Percentiles rank a stretch among this genome's conserved stretches.
These are phyloP conservation scores for Gallinago jamesoni DNA, from an alignment of 2,113 vertebrate genomes.

Conservation along the genomic window DNA sequence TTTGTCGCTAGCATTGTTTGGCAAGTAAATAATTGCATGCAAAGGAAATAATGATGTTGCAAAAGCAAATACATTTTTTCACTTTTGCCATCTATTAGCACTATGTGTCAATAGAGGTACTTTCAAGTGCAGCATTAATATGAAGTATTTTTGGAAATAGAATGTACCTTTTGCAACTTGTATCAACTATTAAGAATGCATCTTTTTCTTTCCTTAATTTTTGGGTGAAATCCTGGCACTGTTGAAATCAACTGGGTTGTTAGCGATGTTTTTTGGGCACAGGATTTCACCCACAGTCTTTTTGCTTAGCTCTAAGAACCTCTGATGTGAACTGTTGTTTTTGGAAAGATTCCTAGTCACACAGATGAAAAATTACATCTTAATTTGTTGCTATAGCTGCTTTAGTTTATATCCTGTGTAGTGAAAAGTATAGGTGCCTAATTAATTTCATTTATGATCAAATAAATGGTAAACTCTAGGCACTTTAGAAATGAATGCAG, in stretches of 20 bases:
- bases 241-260: background rate
- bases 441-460: slow-evolving; percentile 45
- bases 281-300: background rate
- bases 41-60: slow-evolving; percentile 55
- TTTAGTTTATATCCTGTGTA: background rate
- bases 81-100: slow-evolving; percentile 6
- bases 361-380: slow-evolving; percentile 34
- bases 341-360: background rate
- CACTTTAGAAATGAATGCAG: background rate
- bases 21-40: slow-evolving; percentile 64
- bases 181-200: background rate
- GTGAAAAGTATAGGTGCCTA: background rate
- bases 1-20: slow-evolving; percentile 67
- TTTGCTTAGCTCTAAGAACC: background rate
- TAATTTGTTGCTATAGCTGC: slow-evolving; percentile 12
- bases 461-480: background rate
- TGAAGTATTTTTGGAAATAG: background rate
- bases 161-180: background rate
- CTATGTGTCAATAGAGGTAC: background rate
- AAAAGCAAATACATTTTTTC: slow-evolving; percentile 46
- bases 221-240: background rate
- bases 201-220: background rate
- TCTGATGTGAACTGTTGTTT: background rate
- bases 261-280: background rate
- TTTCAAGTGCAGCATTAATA: slow-evolving; percentile 3